These are phyloP conservation scores for Ardeotis arabs DNA, from an alignment of 2,113 vertebrate species.

Conservation along the genomic window DNA sequence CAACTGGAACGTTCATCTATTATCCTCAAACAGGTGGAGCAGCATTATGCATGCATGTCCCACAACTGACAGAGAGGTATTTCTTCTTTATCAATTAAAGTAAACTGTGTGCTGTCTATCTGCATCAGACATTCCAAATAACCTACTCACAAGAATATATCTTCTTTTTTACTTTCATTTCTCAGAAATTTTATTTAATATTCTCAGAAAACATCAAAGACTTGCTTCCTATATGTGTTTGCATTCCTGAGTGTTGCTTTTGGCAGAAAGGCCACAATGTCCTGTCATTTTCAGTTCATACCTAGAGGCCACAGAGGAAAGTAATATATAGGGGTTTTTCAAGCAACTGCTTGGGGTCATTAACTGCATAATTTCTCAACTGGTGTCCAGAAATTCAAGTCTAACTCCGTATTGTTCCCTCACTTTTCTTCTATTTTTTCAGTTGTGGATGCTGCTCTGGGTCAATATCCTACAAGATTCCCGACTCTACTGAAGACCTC, in stretches of 20 bases:
- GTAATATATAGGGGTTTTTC: neutral
- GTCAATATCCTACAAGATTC: neutral
- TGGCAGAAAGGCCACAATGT: neutral
- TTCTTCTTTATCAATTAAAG: neutral
- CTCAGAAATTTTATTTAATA: neutral
- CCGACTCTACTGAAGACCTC: neutral
- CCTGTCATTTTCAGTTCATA: neutral
- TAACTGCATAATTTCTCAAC: neutral
- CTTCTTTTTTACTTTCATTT: neutral
- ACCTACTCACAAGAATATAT: neutral
- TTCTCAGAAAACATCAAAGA: neutral
- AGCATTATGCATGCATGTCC: neutral
- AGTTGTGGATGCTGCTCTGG: neutral
- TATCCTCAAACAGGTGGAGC: neutral
- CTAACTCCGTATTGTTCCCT: neutral
- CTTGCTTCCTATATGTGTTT: neutral
- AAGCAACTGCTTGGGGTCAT: neutral
- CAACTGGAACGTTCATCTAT: neutral
- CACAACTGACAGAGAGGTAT: neutral
- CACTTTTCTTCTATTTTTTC: neutral
- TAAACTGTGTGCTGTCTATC: neutral
- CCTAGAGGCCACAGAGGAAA: neutral
- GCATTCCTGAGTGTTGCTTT: neutral
- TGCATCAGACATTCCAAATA: neutral
- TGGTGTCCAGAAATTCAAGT: neutral